These are phyloP conservation scores for Argentina silus DNA, from an alignment of 2,797 vertebrate genomes.

Conservation along the genomic window DNA sequence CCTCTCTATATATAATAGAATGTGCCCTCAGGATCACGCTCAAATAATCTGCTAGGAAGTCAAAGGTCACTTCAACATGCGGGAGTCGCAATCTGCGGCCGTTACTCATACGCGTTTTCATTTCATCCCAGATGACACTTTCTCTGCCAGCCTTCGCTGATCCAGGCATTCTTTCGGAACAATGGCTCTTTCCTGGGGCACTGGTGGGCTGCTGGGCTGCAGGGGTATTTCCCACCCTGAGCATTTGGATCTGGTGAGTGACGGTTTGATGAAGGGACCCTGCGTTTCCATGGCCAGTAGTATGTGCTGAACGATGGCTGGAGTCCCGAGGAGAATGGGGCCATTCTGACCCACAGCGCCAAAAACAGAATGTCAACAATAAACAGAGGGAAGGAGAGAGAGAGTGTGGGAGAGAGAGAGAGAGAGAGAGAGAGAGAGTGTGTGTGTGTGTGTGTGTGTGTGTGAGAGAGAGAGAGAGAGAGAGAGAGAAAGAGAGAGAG, in stretches of 20 bases:
- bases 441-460: too few species aligned
- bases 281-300: conserved; percentile 34
- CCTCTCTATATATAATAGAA: not conserved
- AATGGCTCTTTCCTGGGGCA: conserved; percentile 17
- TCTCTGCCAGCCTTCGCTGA: not conserved
- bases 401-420: too few species aligned
- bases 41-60: not conserved
- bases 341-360: conserved; percentile 26
- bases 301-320: not conserved
- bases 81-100: not conserved
- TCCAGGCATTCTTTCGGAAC: conserved; percentile 30
- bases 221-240: conserved; percentile 60
- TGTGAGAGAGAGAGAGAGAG: too few species aligned
- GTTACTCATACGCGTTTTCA: not conserved
- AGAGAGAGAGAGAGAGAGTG: too few species aligned
- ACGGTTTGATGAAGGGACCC: conserved; percentile 52
- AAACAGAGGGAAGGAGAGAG: conserved; percentile 21
- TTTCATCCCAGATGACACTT: not conserved
- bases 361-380: conserved; percentile 32
- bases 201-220: not conserved
- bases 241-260: conserved; percentile 59
- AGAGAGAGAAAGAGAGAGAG: too few species aligned
- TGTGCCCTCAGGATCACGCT: too few species aligned
- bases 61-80: not conserved
- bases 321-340: conserved; percentile 39